phyloP scores from a whole-genome alignment of 2,888 invertebrate species.

The Caenorhabditis sp. region DNA sequence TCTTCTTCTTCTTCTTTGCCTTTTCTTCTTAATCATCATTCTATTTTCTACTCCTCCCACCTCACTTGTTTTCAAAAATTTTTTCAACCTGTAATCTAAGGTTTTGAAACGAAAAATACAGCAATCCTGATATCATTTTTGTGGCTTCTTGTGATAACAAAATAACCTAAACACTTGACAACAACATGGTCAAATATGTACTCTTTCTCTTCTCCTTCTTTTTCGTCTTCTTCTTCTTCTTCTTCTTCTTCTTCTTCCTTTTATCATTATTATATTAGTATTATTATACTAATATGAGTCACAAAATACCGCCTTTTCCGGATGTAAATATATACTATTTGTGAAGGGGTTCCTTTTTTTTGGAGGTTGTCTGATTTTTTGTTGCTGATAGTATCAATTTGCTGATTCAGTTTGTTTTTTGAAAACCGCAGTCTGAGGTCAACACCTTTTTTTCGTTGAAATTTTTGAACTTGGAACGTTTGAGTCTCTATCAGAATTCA shows the following conservation, averaged over 20 bases:
- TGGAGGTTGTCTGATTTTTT: too few relatives aligned
- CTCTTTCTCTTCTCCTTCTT: neutral
- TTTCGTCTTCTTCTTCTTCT: neutral
- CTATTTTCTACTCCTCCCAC: neutral
- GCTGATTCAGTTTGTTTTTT: too few relatives aligned
- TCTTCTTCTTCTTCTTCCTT: too few relatives aligned
- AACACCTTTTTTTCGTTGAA: too few relatives aligned
- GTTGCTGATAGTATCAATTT: too few relatives aligned
- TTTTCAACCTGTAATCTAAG: neutral
- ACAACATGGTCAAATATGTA: neutral
- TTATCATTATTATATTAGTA: neutral
- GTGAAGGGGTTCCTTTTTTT: neutral
- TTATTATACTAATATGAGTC: neutral
- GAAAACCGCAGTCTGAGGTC: too few relatives aligned
- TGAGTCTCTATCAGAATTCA: too few relatives aligned
- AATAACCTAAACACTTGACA: neutral
- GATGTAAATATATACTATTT: neutral
- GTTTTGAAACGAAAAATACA: too few relatives aligned
- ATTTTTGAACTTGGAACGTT: too few relatives aligned
- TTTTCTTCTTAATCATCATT: neutral
- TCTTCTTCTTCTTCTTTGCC: neutral
- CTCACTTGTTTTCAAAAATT: neutral
- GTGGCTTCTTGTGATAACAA: too few relatives aligned
- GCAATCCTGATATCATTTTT: too few relatives aligned
- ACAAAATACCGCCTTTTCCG: slow-evolving; percentile 1